Base-by-base conservation (phyloP, 2,888 invertebrate genomes). In the Hofmannophila pseudospretella region DNA sequence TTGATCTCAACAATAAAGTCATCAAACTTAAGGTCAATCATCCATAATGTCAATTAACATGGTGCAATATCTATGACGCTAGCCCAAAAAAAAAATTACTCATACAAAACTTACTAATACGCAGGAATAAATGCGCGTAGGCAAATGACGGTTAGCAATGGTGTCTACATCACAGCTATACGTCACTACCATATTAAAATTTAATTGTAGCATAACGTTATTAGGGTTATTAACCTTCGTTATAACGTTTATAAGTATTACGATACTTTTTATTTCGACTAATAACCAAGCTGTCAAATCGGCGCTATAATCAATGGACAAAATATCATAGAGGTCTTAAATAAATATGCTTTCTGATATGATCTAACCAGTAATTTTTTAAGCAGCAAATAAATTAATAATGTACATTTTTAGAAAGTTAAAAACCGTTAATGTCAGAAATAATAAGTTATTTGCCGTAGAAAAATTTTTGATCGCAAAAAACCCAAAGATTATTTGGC, bases 121-220 rank as follows among this genome's bases (percentile, higher is more conserved):
- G 49, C 52, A 29, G 38, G 37, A 54, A 70, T 66, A 68, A 62
- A 62, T 60, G 47, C 52, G 75, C 67, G 78, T 78, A 65, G 78
- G 77, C 56, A 57, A 20, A 7, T 32, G 30, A 62, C 63, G 51
- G 65, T 75, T 73, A 76, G 53, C 69, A 56, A 51, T 50, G 49
- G 31, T 16, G 38, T 44, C 39, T 47, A 22, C 43, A 39, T 41
- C 57, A 54, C 46, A 46, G 35, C 13, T 32, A 32, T 33, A 51
- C 54, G 64, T 67, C 60, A 67, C 41, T 30, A 49, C 54, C 63
- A 59, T 52, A 51, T 49, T 48, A 56, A 54, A 55, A 51, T 49
- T 48, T 57, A 54, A 55, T 44, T 57, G 52, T 60, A 56, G 40
- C 44, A 42, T 39, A 46, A 47, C 41, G 35, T 32, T 19, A 42